phyloP scores from a whole-genome alignment of 53 echinoderm and acorn worm species.

The Antedon mediterranea region DNA sequence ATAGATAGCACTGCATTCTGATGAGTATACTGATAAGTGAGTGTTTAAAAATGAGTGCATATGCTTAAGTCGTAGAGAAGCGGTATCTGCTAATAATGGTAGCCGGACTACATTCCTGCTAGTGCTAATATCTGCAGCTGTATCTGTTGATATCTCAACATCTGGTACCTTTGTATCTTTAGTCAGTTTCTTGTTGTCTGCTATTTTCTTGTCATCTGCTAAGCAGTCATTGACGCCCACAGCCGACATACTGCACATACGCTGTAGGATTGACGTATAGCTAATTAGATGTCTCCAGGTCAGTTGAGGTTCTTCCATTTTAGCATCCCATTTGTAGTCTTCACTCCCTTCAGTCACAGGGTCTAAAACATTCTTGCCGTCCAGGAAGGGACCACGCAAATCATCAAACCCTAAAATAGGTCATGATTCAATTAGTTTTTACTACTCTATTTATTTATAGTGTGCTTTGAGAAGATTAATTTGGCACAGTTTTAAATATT shows the following conservation, averaged over 20 bases:
- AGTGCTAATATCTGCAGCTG: constrained; percentile 24
- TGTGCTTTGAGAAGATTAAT: too few relatives aligned
- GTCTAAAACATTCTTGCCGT: not conserved
- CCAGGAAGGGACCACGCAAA: not conserved
- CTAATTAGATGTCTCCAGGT: constrained; percentile 86
- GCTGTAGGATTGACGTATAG: constrained; percentile 73
- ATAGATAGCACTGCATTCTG: constrained; percentile 39
- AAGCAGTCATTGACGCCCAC: constrained; percentile 29
- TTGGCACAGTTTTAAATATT: too few relatives aligned
- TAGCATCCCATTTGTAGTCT: not conserved
- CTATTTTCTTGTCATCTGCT: not conserved
- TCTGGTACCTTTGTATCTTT: not conserved
- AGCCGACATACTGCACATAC: constrained; percentile 62
- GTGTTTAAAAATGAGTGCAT: constrained; percentile 45
- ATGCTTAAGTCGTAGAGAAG: constrained; percentile 44
- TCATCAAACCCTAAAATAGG: too few relatives aligned
- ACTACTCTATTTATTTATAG: too few relatives aligned
- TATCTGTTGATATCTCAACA: not conserved
- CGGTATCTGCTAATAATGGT: constrained; percentile 45
- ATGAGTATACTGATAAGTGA: constrained; percentile 45
- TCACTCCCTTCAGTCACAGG: not conserved
- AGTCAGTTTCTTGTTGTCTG: too few relatives aligned
- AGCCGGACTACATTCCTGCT: constrained; percentile 61
- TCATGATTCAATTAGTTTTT: too few relatives aligned
- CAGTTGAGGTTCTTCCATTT: not conserved